Evolutionary conservation across 1,140 invertebrate species (phyloP).

Genomic region (Aphaenogaster ashmeadi): DNA sequence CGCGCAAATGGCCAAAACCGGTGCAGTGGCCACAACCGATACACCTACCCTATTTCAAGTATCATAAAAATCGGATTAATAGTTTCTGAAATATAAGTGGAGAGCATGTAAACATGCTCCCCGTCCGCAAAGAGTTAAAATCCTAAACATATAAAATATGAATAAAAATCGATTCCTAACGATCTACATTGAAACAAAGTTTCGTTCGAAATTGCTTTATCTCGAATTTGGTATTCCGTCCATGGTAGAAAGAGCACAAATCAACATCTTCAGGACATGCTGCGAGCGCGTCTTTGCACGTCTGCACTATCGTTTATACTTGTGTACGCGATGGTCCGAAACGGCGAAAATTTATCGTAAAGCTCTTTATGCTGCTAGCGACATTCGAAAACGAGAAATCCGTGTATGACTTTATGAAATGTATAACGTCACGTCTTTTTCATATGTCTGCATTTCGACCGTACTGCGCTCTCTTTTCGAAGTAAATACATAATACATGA

Average conservation of each 20-base stretch:
- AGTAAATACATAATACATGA: slow-evolving; percentile 27
- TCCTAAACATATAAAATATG: not conserved
- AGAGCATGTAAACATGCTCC: no score
- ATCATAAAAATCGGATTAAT: no score
- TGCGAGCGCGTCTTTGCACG: slow-evolving; percentile 8
- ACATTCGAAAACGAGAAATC: slow-evolving; percentile 30
- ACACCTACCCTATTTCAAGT: no score
- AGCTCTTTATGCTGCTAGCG: not conserved
- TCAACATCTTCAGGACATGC: slow-evolving; percentile 32
- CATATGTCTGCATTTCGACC: slow-evolving; percentile 8
- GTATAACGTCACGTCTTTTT: slow-evolving; percentile 44
- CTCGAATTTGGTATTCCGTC: slow-evolving; percentile 3
- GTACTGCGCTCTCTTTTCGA: not conserved
- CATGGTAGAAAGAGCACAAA: slow-evolving; percentile 17
- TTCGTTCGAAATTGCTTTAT: not conserved
- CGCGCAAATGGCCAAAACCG: no score
- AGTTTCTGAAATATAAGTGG: no score
- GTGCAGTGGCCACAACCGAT: no score
- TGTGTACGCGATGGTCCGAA: slow-evolving; percentile 7
- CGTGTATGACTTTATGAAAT: slow-evolving; percentile 28
- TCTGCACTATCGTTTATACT: slow-evolving; percentile 26
- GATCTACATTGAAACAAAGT: not conserved
- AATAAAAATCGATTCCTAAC: not conserved
- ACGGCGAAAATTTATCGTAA: slow-evolving; percentile 40
- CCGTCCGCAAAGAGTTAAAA: no score